Evolutionary conservation across 1,140 invertebrate genomes (phyloP).

Genomic region (Drosophila arawakana): DNA sequence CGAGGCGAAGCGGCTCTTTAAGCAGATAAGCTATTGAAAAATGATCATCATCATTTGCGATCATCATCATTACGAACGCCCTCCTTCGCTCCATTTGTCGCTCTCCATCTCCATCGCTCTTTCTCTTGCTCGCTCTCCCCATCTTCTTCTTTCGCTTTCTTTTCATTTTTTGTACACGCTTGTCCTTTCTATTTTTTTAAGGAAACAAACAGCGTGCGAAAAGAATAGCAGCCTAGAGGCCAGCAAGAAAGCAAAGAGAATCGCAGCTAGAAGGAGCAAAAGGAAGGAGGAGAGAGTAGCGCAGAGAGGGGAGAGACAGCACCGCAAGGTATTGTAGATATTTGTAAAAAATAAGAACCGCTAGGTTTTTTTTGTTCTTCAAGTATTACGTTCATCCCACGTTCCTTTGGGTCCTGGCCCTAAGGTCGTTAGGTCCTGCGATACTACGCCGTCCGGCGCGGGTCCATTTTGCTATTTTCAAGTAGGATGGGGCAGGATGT

Average conservation of each 20-base stretch:
- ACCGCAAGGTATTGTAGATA: constrained; percentile 67
- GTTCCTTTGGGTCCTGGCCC: constrained; percentile 21
- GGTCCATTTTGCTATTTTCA: constrained; percentile 57
- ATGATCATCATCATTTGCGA: constrained; percentile 51
- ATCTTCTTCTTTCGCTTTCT: constrained; percentile 19
- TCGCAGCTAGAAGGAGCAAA: not conserved
- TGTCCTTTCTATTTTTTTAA: constrained; percentile 37
- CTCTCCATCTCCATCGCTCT: not conserved
- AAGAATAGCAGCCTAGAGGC: constrained; percentile 35
- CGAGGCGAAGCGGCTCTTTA: constrained; percentile 49
- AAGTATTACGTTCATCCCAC: constrained; percentile 66
- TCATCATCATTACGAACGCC: constrained; percentile 21
- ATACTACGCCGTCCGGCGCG: constrained; percentile 44
- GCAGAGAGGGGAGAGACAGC: constrained; percentile 23
- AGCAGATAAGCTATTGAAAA: constrained; percentile 66
- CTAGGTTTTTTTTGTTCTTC: constrained; percentile 70
- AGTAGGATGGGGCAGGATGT: constrained; percentile 67
- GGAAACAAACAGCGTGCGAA: constrained; percentile 52
- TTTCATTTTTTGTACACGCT: constrained; percentile 16
- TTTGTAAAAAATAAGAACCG: constrained; percentile 75
- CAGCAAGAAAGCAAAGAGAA: constrained; percentile 4
- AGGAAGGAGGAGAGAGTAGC: constrained; percentile 7
- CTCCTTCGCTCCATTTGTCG: constrained; percentile 10
- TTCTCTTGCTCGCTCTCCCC: constrained; percentile 23
- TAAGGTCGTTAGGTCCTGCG: not conserved